phyloP scores from a whole-genome alignment of 2,113 vertebrate genomes.

The Acrocephalus arundinaceus region DNA sequence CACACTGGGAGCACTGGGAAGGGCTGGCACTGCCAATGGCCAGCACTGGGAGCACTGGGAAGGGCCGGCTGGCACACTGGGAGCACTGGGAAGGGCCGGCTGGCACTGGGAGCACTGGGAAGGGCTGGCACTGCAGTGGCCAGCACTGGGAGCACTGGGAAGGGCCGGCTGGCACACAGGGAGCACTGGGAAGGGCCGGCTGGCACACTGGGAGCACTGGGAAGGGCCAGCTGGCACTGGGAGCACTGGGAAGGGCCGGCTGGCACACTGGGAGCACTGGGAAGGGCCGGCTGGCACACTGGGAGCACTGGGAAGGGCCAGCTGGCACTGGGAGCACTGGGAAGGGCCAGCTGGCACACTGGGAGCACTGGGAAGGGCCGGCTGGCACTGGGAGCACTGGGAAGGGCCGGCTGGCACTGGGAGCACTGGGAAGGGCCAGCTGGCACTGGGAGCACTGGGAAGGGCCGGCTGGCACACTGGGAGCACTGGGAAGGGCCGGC shows the following conservation, averaged over 20 bases:
- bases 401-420: neutral
- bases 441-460: fast-evolving
- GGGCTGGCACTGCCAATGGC: too few species aligned
- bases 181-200: neutral
- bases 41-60: neutral
- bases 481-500: fast-evolving
- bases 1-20: too few species aligned
- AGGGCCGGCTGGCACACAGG: neutral
- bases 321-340: neutral
- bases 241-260: neutral
- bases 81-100: neutral
- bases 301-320: fast-evolving
- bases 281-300: neutral
- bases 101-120: neutral
- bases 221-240: neutral
- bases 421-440: neutral
- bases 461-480: neutral
- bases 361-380: neutral
- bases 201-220: neutral
- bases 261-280: neutral
- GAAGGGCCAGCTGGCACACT: slow-evolving; percentile 6
- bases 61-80: neutral
- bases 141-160: neutral
- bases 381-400: fast-evolving
- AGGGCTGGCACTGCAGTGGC: neutral